phyloP scores from a whole-genome alignment of 2,113 vertebrate genomes.

The Syrmaticus mikado region DNA sequence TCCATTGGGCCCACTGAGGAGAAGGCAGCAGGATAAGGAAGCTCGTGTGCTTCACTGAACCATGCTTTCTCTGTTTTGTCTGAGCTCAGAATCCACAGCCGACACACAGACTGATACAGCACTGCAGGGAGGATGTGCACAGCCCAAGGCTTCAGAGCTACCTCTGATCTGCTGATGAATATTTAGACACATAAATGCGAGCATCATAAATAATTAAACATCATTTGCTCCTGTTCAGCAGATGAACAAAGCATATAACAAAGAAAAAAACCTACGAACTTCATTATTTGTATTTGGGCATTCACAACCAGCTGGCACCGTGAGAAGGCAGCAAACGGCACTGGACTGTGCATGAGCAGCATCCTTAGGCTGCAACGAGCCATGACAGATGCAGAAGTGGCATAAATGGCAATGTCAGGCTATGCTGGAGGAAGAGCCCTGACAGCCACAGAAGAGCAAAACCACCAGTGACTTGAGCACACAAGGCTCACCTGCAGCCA shows the following conservation, averaged over 20 bases:
- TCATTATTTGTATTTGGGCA: not conserved
- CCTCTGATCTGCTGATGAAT: not conserved
- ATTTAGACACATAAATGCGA: not conserved
- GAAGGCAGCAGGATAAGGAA: not conserved
- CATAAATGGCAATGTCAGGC: not conserved
- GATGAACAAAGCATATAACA: not conserved
- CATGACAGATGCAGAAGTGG: not conserved
- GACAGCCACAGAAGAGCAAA: not conserved
- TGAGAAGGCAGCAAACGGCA: accelerated
- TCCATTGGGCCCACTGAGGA: not conserved
- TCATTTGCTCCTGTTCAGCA: not conserved
- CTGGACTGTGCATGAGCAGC: accelerated
- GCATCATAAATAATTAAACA: not conserved
- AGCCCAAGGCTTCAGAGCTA: not conserved
- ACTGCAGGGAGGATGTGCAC: not conserved
- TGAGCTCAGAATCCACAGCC: accelerated
- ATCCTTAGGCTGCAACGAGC: not conserved
- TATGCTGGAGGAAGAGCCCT: not conserved
- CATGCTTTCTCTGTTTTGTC: accelerated
- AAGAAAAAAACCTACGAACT: not conserved
- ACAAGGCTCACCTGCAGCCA: not conserved
- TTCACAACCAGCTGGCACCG: not conserved
- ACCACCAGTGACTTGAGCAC: not conserved
- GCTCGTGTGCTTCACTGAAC: not conserved
- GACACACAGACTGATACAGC: accelerated